Conservation (phyloP, 2,888 invertebrate species). For the Atethmia centrago region DNA sequence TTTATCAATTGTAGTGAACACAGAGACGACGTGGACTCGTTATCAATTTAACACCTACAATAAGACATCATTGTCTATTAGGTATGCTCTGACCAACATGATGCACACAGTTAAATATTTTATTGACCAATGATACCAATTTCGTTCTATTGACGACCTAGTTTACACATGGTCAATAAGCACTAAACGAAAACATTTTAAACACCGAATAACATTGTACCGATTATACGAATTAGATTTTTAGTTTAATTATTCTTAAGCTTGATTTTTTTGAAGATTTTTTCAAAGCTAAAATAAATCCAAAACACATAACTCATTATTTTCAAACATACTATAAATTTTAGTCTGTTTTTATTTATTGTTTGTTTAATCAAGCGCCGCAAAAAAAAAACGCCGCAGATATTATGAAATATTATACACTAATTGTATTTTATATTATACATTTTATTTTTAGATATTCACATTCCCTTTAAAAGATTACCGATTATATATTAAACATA, state of each 20-base stretch:
- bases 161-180: slow-evolving; percentile 56
- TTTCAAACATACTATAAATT: background rate
- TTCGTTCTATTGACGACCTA: slow-evolving; percentile 73
- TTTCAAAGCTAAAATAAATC: background rate
- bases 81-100: slow-evolving; percentile 45
- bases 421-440: too few species aligned
- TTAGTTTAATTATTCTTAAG: background rate
- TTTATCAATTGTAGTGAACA: slow-evolving; percentile 26
- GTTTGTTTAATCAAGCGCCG: background rate
- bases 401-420: background rate
- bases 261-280: background rate
- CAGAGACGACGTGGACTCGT: slow-evolving; percentile 5
- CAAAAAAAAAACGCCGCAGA: background rate
- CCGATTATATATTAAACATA: background rate
- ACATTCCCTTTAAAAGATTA: background rate
- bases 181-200: slow-evolving; percentile 28
- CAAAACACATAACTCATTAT: accelerated
- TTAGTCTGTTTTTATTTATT: background rate
- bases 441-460: background rate
- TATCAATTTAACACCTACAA: slow-evolving; percentile 52
- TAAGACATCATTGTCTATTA: slow-evolving; percentile 43
- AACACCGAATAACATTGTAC: slow-evolving; percentile 3
- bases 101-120: slow-evolving; percentile 59
- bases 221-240: background rate
- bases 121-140: slow-evolving; percentile 68